Conservation (phyloP, 2,113 vertebrate species). For the Numida meleagris region DNA sequence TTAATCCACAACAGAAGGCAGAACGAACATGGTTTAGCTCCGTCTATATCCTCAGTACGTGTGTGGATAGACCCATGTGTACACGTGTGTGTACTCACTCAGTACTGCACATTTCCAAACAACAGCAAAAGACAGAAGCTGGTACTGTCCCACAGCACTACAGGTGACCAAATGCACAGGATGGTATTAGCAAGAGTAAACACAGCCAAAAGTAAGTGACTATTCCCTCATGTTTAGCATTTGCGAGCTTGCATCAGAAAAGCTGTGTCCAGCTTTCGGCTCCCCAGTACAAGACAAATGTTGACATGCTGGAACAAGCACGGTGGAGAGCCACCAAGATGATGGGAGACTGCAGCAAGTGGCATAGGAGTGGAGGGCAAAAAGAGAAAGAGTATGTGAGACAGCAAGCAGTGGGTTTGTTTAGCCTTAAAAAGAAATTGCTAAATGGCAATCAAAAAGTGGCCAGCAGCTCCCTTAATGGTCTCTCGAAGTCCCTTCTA, state of each 20-base stretch:
- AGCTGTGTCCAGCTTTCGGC: not conserved
- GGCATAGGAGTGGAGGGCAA: rapidly evolving
- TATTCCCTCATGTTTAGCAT: not conserved
- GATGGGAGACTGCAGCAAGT: not conserved
- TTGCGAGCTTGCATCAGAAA: not conserved
- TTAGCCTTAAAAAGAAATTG: not conserved
- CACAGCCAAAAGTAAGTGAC: not conserved
- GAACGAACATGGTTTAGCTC: not conserved
- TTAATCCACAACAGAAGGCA: not conserved
- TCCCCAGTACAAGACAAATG: not conserved
- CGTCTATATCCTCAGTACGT: not conserved
- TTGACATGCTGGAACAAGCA: not conserved
- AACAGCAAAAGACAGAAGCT: not conserved
- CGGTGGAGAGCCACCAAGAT: not conserved
- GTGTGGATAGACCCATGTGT: not conserved
- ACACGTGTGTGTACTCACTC: not conserved
- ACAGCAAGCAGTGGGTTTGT: not conserved
- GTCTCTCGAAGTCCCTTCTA: not conserved
- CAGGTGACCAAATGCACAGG: not conserved
- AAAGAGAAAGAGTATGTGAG: not conserved
- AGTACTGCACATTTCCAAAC: not conserved
- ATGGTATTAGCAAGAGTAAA: not conserved
- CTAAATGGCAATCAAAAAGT: not conserved
- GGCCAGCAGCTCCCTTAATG: not conserved
- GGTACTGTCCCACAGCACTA: not conserved